Base-by-base conservation (phyloP, 2,888 invertebrate species). In the Sphinx pinastri region DNA sequence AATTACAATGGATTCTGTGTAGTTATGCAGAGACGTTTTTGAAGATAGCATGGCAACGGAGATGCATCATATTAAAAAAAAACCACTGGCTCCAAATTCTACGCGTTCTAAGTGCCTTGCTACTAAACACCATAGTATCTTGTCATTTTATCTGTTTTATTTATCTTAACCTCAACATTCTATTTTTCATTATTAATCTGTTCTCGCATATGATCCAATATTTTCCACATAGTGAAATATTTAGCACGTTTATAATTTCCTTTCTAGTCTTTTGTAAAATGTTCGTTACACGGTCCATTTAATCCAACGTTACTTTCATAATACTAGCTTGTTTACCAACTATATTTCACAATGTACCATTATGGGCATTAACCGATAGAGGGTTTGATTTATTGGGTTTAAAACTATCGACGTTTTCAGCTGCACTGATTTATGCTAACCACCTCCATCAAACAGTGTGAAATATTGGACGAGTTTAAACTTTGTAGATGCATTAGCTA, bases 321-420 rank as follows among this genome's bases (percentile, higher is more conserved):
- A 60, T 12, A 60, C 12, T 19, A 11, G 60, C 12, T 60, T 60
- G 45, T 60, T 60, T 47, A 60, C 47, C 60, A 60, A 59, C 60
- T 47, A 60, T 16, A 60, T 60, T 60, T 60, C 47, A 60, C 60
- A 60, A 60, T 60, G 47, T 45, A 60, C 60, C 16, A 60, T 47
- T 60, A 60, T 60, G 47, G 60, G 60, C 45, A 47, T 47, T 60
- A 60, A 47, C 60, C 60, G 60, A 60, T 60, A 58, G 60, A 14
- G 16, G 60, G 16, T 47, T 60, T 60, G 60, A 47, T 60, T 47
- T 47, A 47, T 60, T 60, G 45, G 47, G 16, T 60, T 60, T 60
- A 47, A 59, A 59, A 59, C 58, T 59, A 60, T 60, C 60, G 60
- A 45, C 16, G 10, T n/a, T 38, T 60, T 60, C 47, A 59, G 16